These are phyloP conservation scores for Ptiloglossa arizonensis DNA, from an alignment of 1,140 invertebrate species.

Conservation along the genomic window DNA sequence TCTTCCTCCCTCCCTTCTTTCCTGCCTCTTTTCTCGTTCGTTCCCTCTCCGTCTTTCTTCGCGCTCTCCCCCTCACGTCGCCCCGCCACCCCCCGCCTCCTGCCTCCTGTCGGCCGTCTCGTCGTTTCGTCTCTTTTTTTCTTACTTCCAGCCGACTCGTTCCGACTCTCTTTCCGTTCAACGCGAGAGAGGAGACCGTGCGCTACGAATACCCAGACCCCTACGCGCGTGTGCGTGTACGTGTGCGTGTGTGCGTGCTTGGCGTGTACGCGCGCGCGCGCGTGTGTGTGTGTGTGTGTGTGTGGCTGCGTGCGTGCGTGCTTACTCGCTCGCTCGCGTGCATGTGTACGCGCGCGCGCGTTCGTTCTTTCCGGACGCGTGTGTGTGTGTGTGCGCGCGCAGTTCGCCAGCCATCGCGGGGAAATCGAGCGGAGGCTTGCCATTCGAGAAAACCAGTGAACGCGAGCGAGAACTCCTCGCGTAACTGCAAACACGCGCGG, in stretches of 20 bases:
- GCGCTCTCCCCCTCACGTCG: background rate
- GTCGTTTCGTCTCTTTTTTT: constrained; percentile 51
- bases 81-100: background rate
- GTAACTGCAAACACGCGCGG: constrained; percentile 5
- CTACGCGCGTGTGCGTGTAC: background rate
- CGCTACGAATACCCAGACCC: constrained; percentile 38
- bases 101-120: constrained; percentile 8
- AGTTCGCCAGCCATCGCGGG: constrained; percentile 49
- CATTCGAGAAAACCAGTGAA: constrained; percentile 60
- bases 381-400: background rate
- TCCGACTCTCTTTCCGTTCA: constrained; percentile 41
- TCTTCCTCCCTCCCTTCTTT: constrained; percentile 28
- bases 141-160: constrained; percentile 42
- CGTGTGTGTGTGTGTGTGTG: background rate
- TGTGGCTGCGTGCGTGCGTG: background rate
- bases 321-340: background rate
- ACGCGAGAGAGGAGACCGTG: constrained; percentile 37
- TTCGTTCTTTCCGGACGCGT: background rate
- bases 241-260: background rate
- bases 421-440: constrained; percentile 57
- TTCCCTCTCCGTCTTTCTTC: constrained; percentile 6
- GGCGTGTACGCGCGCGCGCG: background rate
- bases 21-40: constrained; percentile 26
- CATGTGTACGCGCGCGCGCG: background rate
- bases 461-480: constrained; percentile 38